These are phyloP conservation scores for Salmo trutta DNA, from an alignment of 2,797 vertebrate species.

Conservation along the genomic window DNA sequence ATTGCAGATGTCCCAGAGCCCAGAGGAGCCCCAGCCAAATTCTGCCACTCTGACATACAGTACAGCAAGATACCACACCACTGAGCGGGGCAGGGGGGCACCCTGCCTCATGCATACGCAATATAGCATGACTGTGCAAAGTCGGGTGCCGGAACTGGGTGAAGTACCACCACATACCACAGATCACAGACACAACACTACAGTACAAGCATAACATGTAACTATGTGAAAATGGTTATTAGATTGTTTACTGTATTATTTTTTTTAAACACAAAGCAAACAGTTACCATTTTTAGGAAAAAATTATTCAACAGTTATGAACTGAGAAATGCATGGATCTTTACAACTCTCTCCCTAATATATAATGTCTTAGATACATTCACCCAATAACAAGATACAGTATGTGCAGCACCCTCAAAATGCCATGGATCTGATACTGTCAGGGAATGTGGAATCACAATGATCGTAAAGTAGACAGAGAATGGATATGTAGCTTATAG, in stretches of 20 bases:
- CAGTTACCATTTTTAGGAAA: not conserved
- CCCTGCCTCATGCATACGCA: constrained; percentile 12
- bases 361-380: too few species aligned
- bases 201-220: constrained; percentile 42
- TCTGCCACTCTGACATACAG: constrained; percentile 23
- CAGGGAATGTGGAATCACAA: too few species aligned
- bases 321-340: too few species aligned
- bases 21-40: constrained; percentile 61
- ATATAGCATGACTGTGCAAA: constrained; percentile 21
- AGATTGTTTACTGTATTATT: too few species aligned
- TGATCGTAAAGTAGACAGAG: too few species aligned
- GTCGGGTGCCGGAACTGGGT: constrained; percentile 56
- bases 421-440: too few species aligned
- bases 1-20: constrained; percentile 73
- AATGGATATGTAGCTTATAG: too few species aligned
- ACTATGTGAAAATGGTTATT: too few species aligned
- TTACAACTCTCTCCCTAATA: too few species aligned
- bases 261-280: not conserved
- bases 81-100: not conserved
- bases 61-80: constrained; percentile 18
- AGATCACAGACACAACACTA: constrained; percentile 36
- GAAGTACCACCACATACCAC: constrained; percentile 30
- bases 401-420: too few species aligned
- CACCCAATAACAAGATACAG: too few species aligned
- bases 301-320: too few species aligned